Base-by-base conservation (phyloP, 2,888 invertebrate species). In the Volucella inanis region DNA sequence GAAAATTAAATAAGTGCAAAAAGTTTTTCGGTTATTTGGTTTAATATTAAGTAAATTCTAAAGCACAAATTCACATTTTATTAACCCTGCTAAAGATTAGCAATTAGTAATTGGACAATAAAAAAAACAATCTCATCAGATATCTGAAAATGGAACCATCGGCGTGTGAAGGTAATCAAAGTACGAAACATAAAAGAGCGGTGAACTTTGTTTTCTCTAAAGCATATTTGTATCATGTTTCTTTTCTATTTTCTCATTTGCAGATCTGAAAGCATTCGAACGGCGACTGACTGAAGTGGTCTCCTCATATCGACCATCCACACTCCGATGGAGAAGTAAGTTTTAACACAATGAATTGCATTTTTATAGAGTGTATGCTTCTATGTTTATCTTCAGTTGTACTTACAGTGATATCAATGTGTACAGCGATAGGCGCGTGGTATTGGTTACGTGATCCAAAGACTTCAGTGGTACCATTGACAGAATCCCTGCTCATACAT, bases 231-330 rank as follows among this genome's bases (percentile, higher is more conserved):
- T 50, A 55, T 55, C 64, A 41, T 57, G 31, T 41, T 65, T 59
- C 79, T n/a, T 71, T 57, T 54, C 31, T 9, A 15, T 70, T 89
- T 90, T 89, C 90, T 70, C 61, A 39, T 88, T 88, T 93, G 93
- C 90, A 97, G 99, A 99, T 94, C 94, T 99, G 89, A 99, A 99
- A 93, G 99, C 99, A 49, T 99, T 99, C 92, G 99, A 99, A 93
- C 94, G 99, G 87, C 95, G 99, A 71, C 93, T 99, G 31, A 99
- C 98, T 0, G 99, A 99, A 94, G 99, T 99, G 14, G 98, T 99
- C 90, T 96, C 97, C 88, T 97, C 98, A 91, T 94, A 99, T 88
- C 97, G 98, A 91, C 99, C 99, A 45, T 96, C 97, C 59, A 98
- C 99, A 68, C 94, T 96, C 89, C 94, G 98, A 92, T 99, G 99